These are phyloP conservation scores for crab-eating macaque (Macaca fascicularis) DNA, from an alignment of 2,113 vertebrate genomes.

Conservation along the genomic window T2T-MFA8v1.1 NC_088384.1:4014001-4014500, in stretches of 20 bases:
- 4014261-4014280: too few relatives aligned
- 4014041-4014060: rapidly evolving
- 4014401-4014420: too few relatives aligned
- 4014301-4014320: too few relatives aligned
- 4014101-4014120: rapidly evolving
- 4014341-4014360: too few relatives aligned
- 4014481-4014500: rapidly evolving
- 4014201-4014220: too few relatives aligned
- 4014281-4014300: too few relatives aligned
- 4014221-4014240: too few relatives aligned
- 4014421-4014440: too few relatives aligned
- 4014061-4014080: rapidly evolving
- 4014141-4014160: not conserved
- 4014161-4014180: rapidly evolving
- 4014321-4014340: too few relatives aligned
- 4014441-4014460: not conserved
- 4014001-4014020: rapidly evolving
- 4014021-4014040: rapidly evolving
- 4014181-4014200: not conserved
- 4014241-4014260: rapidly evolving
- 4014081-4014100: rapidly evolving
- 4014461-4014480: rapidly evolving
- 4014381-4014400: too few relatives aligned
- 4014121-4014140: not conserved
- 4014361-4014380: too few relatives aligned